phyloP scores from a whole-genome alignment of 2,113 vertebrate genomes.

The Pteropus alecto region DNA sequence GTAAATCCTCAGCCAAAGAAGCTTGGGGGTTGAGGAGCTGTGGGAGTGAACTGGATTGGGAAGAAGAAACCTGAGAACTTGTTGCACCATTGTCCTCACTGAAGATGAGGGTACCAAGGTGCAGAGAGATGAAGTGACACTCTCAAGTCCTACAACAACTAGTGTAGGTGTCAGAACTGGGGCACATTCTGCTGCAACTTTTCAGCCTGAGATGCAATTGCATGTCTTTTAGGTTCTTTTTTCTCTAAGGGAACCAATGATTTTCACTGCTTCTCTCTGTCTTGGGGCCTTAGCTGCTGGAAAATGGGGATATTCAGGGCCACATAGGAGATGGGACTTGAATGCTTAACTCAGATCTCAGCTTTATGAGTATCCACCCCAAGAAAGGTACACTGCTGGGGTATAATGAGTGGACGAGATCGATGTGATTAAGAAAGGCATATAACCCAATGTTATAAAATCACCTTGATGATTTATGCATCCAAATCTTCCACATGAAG shows the following conservation, averaged over 20 bases:
- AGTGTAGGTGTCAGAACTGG: not conserved
- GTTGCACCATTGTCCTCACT: no score
- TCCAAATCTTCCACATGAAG: not conserved
- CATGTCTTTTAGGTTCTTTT: not conserved
- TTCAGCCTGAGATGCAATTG: not conserved
- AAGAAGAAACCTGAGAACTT: not conserved
- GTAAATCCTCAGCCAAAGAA: not conserved
- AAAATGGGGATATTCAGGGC: not conserved
- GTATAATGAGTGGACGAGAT: not conserved
- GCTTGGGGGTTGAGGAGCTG: not conserved
- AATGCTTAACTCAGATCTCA: not conserved
- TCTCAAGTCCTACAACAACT: not conserved
- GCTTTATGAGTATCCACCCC: not conserved
- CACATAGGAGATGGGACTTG: not conserved
- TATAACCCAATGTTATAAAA: not conserved
- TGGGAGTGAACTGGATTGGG: not conserved
- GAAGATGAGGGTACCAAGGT: not conserved
- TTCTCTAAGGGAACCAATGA: not conserved
- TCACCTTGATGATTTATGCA: not conserved
- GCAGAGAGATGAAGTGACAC: not conserved
- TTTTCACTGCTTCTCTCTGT: not conserved
- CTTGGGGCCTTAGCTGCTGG: not conserved
- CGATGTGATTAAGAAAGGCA: not conserved
- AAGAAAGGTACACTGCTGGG: not conserved
- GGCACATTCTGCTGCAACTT: not conserved